Conservation (phyloP, 2,888 invertebrate genomes). For the Aleiodes testaceus region DNA sequence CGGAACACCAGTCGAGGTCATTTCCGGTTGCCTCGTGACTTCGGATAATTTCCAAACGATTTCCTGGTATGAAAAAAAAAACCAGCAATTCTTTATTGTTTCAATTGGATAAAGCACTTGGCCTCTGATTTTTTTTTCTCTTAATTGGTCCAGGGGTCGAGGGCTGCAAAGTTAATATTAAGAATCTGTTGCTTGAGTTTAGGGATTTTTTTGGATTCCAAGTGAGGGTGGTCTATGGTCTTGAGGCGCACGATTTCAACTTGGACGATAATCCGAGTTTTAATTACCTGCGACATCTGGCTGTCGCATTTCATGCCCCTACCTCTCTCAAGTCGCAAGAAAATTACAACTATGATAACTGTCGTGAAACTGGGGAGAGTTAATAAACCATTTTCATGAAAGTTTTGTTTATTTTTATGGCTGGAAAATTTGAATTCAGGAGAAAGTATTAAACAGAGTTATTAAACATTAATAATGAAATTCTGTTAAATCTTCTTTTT, state of each 20-base stretch:
- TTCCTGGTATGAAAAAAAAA: conserved; percentile 28
- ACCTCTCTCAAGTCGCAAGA: conserved; percentile 45
- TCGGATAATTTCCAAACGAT: conserved; percentile 48
- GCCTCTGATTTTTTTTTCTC: no score
- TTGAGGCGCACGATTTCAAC: conserved; percentile 55
- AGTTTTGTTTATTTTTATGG: background rate
- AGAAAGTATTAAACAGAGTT: no score
- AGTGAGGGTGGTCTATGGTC: conserved; percentile 7
- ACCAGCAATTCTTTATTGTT: no score
- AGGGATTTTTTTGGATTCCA: background rate
- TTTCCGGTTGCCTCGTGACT: conserved; percentile 61
- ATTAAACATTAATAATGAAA: no score
- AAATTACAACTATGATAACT: conserved; percentile 50
- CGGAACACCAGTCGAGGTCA: conserved; percentile 58
- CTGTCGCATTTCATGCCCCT: conserved; percentile 64
- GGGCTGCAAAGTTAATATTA: conserved; percentile 35
- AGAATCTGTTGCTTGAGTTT: conserved; percentile 40
- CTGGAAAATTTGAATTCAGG: background rate
- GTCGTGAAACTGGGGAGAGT: conserved; percentile 28
- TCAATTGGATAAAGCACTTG: no score
- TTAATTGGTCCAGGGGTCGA: background rate
- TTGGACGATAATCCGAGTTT: conserved; percentile 69
- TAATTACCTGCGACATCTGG: conserved; percentile 72
- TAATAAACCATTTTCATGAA: conserved; percentile 16
- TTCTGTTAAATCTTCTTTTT: no score